Conservation (phyloP, 2,797 vertebrate species). For the Sebastes alutus region DNA sequence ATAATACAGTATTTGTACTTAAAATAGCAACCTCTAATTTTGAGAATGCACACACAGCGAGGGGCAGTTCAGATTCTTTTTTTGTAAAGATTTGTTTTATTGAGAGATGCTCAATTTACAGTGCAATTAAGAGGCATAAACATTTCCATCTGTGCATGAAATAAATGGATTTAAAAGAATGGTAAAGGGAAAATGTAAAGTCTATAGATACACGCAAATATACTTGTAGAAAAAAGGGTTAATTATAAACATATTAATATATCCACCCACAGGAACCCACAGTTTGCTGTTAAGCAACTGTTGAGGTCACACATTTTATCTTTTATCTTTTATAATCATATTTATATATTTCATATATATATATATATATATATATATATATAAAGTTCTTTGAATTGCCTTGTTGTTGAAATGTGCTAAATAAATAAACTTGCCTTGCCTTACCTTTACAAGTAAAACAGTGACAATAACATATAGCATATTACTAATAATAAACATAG, state of each 20-base stretch:
- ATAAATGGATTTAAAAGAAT: not conserved
- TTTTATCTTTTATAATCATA: not conserved
- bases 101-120: not conserved
- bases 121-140: not conserved
- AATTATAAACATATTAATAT: not conserved
- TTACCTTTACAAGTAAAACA: not conserved
- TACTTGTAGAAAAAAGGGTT: not conserved
- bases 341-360: no score
- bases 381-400: no score
- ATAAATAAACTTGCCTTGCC: no score
- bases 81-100: not conserved
- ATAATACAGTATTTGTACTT: not conserved
- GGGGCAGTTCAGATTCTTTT: not conserved
- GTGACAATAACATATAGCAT: not conserved
- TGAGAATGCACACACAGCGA: not conserved
- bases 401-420: no score
- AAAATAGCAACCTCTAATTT: constrained; percentile 5
- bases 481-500: not conserved
- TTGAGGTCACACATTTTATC: no score
- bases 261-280: not conserved
- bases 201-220: not conserved
- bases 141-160: not conserved
- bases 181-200: not conserved
- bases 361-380: no score
- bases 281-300: no score